Percentiles rank a stretch among this genome's conserved stretches.
These are phyloP conservation scores for Rhegmatorhina hoffmannsi DNA, from an alignment of 2,113 vertebrate genomes.

Conservation along the genomic window DNA sequence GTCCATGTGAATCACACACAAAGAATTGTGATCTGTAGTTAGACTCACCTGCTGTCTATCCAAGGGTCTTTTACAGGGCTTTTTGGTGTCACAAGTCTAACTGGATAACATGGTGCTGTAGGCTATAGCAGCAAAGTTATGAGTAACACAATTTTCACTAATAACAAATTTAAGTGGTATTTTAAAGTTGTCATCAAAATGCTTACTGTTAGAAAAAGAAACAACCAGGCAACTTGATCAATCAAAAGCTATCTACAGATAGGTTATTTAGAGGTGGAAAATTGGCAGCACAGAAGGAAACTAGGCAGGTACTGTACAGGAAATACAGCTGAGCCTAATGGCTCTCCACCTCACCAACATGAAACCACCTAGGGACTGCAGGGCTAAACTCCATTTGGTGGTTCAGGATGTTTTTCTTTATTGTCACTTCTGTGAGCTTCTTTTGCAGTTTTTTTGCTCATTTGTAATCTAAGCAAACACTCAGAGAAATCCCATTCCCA, in stretches of 20 bases:
- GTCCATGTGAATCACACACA: neutral
- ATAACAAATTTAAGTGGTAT: neutral
- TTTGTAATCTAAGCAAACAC: neutral
- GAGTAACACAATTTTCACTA: neutral
- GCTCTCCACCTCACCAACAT: neutral
- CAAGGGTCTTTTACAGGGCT: neutral
- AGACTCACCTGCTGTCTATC: neutral
- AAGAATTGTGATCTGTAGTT: neutral
- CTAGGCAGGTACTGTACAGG: neutral
- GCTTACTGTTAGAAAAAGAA: neutral
- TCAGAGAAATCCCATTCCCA: neutral
- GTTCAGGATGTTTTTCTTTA: neutral
- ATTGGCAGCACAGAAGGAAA: neutral
- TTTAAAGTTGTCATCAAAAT: neutral
- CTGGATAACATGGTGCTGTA: neutral
- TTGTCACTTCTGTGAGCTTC: neutral
- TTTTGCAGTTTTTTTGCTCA: neutral
- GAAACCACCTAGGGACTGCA: neutral
- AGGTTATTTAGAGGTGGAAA: neutral
- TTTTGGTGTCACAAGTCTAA: neutral
- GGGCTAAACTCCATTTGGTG: neutral
- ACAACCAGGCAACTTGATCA: neutral
- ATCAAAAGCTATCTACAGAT: neutral
- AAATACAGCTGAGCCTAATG: neutral
- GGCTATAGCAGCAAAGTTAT: neutral